A percentile compares a stretch with the other conserved stretches of the same genome.
Evolutionary conservation across 2,888 invertebrate species (phyloP).

Genomic region (Lagria hirta): DNA sequence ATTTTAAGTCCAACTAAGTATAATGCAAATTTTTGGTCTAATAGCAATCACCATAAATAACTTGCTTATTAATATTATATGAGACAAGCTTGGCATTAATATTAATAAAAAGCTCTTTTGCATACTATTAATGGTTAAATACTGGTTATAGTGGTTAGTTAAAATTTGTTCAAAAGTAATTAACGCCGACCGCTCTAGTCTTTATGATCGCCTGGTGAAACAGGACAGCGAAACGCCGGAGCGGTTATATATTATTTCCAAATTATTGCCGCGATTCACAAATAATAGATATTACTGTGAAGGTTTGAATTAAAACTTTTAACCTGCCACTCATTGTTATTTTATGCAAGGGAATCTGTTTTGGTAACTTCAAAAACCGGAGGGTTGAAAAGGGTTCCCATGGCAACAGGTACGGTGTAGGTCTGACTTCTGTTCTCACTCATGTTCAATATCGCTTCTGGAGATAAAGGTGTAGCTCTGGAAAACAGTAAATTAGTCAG

Average conservation of each 20-base stretch:
- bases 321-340: constrained; percentile 32
- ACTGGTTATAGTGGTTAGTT: constrained; percentile 9
- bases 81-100: too few species aligned
- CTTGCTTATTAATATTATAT: too few species aligned
- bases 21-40: too few species aligned
- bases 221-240: constrained; percentile 25
- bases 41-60: too few species aligned
- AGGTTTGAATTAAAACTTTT: constrained; percentile 32
- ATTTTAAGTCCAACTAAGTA: too few species aligned
- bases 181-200: constrained; percentile 28
- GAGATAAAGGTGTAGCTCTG: too few species aligned
- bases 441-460: too few species aligned
- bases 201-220: constrained; percentile 27
- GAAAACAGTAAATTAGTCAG: too few species aligned
- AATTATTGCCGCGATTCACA: constrained; percentile 27
- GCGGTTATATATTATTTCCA: constrained; percentile 31
- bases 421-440: constrained; percentile 13
- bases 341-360: constrained; percentile 26
- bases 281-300: constrained; percentile 27
- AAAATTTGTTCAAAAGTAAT: constrained; percentile 33
- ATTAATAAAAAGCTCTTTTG: too few species aligned
- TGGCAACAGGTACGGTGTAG: constrained; percentile 30
- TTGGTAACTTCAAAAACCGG: constrained; percentile 7
- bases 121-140: too few species aligned
- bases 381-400: constrained; percentile 25